Base-by-base conservation (phyloP, 2,888 invertebrate genomes). In the Shargacucullia verbasci region DNA sequence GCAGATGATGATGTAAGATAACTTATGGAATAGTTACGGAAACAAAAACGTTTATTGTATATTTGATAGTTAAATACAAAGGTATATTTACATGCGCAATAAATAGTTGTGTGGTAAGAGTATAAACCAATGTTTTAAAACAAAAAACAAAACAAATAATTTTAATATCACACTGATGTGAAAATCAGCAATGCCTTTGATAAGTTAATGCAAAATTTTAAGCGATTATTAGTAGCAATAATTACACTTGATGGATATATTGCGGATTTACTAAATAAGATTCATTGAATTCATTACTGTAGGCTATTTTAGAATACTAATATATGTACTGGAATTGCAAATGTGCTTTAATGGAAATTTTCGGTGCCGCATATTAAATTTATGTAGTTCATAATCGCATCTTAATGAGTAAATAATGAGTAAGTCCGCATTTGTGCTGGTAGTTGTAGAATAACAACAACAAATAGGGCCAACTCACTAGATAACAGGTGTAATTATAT, bases 1-100 rank as follows among this genome's bases (percentile, higher is more conserved):
- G n/a, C n/a, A n/a, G n/a, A n/a, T n/a, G n/a, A n/a, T n/a, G n/a
- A 60, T 11, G 68, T 69, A 66, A 69, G 72, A 15, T 29, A 6
- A 29, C 37, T 38, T 10, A 39, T 3, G 25, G 9, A 29, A 10
- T 0, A 29, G 29, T 1, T 43, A 27, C 14, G 8, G 3, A 27
- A 29, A 10, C 29, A 29, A n/a, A 12, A 12, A 8, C 8, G 27
- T 12, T 41, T 15, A 14, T 14, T 9, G 10, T 14, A 41, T 12
- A 27, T 13, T 13, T 8, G 29, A 9, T 6, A 13, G 2, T 10
- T 6, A 13, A 0, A 14, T 12, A 3, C n/a, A 15, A 25, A 13
- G 29, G 9, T 45, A 13, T 10, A 43, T 47, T 29, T 43, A 14
- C 20, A 33, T 37, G 25, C 44, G n/a, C 14, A 43, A 58, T 58